Conservation (phyloP, 2,888 invertebrate species). For the Arctia plantaginis region DNA sequence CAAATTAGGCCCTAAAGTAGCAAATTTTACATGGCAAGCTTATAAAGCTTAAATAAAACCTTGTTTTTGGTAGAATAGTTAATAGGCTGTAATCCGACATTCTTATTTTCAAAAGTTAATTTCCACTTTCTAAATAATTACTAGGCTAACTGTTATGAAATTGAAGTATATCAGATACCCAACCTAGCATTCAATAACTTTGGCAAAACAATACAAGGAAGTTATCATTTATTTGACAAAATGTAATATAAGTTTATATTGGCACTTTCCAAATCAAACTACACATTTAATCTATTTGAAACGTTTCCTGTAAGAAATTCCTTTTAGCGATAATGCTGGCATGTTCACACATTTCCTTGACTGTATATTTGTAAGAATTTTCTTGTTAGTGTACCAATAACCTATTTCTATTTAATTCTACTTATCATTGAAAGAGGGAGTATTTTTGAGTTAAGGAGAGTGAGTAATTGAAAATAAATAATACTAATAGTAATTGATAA, state of each 20-base stretch:
- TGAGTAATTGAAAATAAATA: no score
- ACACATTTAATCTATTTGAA: neutral
- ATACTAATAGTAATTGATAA: no score
- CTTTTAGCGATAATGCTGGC: neutral
- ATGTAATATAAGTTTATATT: neutral
- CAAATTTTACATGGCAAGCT: slow-evolving; percentile 10
- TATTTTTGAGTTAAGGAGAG: neutral
- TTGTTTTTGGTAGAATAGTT: neutral
- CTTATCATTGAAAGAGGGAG: neutral
- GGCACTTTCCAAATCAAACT: neutral
- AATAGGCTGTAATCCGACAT: neutral
- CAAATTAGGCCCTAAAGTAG: neutral
- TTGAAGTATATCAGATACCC: no score
- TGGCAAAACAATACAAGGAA: neutral
- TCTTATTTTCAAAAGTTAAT: no score
- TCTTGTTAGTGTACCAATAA: neutral
- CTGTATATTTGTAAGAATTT: neutral
- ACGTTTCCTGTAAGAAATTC: neutral
- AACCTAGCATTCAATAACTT: neutral
- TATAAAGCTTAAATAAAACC: slow-evolving; percentile 12
- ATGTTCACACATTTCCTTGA: neutral
- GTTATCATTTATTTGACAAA: neutral
- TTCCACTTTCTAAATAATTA: neutral
- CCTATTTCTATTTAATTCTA: neutral
- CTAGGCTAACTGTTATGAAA: neutral